Evolutionary conservation across 2,797 vertebrate species (phyloP).

Genomic region (Manis crassicaudata): DNA sequence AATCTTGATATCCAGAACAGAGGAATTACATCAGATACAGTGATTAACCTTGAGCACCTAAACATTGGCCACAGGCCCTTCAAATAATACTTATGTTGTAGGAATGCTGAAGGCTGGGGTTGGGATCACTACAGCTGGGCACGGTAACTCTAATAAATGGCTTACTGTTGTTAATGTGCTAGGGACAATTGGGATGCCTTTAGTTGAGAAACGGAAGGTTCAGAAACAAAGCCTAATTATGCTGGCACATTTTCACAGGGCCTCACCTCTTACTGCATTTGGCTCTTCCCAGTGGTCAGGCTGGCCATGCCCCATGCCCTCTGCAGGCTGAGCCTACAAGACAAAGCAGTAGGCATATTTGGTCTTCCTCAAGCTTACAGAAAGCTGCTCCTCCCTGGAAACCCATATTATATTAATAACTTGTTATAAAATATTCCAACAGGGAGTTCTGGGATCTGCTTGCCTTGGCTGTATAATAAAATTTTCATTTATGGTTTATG

Average conservation of each 20-base stretch:
- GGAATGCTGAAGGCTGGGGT: background rate
- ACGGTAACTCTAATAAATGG: background rate
- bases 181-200: background rate
- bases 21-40: background rate
- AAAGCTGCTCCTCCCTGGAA: constrained; percentile 32
- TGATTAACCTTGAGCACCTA: background rate
- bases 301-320: rapidly evolving
- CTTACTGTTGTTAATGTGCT: background rate
- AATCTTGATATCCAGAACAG: background rate
- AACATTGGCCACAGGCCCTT: background rate
- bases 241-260: background rate
- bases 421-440: constrained; percentile 45
- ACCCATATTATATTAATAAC: constrained; percentile 29
- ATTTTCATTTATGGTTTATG: constrained; percentile 65
- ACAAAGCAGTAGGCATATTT: background rate
- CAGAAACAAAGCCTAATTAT: background rate
- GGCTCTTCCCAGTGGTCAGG: background rate
- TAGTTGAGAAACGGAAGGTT: background rate
- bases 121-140: background rate
- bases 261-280: background rate
- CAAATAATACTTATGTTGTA: rapidly evolving
- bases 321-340: background rate
- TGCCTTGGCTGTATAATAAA: constrained; percentile 48
- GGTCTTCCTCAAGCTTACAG: background rate
- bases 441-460: constrained; percentile 40